Conservation (phyloP, 2,888 invertebrate species). For the Mimachlamys varia region DNA sequence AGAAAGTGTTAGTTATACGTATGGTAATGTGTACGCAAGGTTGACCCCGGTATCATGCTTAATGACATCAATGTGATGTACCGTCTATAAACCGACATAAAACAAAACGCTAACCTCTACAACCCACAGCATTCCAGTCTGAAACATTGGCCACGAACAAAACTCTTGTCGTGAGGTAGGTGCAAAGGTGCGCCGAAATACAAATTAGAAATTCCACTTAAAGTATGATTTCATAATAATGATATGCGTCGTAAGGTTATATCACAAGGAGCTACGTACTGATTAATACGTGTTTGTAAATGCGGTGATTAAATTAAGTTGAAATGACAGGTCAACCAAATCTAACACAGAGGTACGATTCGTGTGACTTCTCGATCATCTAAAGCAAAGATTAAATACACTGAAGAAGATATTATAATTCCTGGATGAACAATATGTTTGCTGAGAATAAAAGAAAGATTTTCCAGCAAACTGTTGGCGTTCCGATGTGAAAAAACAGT, state of each 20-base stretch:
- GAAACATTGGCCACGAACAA: not conserved
- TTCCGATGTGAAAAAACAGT: no score
- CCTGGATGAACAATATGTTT: no score
- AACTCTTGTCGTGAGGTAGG: not conserved
- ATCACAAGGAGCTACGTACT: not conserved
- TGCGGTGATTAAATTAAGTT: no score
- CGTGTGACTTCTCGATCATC: no score
- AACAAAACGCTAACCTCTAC: not conserved
- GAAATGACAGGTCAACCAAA: no score
- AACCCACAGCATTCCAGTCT: not conserved
- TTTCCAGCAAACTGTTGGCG: no score
- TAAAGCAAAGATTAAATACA: no score
- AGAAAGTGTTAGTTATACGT: not conserved
- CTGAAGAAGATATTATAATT: no score
- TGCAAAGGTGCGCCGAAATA: slow-evolving; percentile 3
- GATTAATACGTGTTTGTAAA: not conserved
- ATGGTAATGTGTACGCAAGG: not conserved
- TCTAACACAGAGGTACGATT: no score
- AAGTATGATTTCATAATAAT: not conserved
- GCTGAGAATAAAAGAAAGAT: no score
- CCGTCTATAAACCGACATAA: not conserved
- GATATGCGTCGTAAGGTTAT: not conserved
- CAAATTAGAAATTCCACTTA: not conserved
- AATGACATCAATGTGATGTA: not conserved
- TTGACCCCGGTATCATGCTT: not conserved